Conservation (phyloP, 2,888 invertebrate species). For the Imbricaverruca yamaguchii region DNA sequence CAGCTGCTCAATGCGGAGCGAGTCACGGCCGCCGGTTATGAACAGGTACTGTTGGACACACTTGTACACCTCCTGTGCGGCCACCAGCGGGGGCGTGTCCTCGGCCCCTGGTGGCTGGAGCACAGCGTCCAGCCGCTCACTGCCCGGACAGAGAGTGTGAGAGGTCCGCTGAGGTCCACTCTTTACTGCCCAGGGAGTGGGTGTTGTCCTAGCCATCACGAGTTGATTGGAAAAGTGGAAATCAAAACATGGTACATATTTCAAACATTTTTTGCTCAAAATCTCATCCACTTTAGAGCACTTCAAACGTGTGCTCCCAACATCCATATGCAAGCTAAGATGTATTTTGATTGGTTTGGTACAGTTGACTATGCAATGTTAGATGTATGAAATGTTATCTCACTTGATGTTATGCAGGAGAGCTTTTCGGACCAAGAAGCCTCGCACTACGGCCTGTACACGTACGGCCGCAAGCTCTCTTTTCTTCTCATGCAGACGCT, state of each 20-base stretch:
- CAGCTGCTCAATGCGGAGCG: background rate
- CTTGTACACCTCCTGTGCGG: conserved; percentile 5
- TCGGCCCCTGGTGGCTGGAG: background rate
- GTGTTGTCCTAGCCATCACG: too few species aligned
- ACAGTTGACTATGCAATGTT: too few species aligned
- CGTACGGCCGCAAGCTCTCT: conserved; percentile 63
- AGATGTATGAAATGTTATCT: background rate
- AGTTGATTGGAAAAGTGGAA: too few species aligned
- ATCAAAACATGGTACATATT: too few species aligned
- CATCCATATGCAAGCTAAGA: too few species aligned
- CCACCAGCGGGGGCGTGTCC: conserved; percentile 7
- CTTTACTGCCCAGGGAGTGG: too few species aligned
- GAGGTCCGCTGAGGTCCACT: too few species aligned
- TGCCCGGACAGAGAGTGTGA: background rate
- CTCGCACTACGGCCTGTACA: conserved; percentile 66
- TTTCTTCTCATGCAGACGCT: conserved; percentile 74
- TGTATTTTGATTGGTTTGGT: too few species aligned
- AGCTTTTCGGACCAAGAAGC: conserved; percentile 61
- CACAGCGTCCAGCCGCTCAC: background rate
- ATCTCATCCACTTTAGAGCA: too few species aligned
- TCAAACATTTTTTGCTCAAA: too few species aligned
- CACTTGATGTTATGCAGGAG: conserved; percentile 47
- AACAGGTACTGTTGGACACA: background rate
- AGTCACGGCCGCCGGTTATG: background rate
- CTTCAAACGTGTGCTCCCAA: too few species aligned